phyloP scores from a whole-genome alignment of 2,888 invertebrate species.

The Anorthoa munda region DNA sequence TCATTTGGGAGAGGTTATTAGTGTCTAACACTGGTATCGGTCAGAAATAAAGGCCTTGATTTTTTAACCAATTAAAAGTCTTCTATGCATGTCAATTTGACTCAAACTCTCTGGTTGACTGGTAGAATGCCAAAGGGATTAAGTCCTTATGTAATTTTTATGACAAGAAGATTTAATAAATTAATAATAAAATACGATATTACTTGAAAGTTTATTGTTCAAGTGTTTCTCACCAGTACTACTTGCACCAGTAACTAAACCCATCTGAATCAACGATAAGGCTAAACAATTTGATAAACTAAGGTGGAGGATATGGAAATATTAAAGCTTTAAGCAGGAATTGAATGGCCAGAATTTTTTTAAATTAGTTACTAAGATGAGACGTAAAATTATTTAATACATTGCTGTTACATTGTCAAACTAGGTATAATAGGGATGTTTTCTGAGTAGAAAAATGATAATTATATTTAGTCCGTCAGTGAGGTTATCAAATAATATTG shows the following conservation, averaged over 20 bases:
- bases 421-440: not conserved
- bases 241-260: not conserved
- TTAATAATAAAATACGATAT: not conserved
- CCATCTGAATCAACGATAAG: conserved; percentile 4
- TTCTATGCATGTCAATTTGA: too few relatives aligned
- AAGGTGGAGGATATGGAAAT: conserved; percentile 27
- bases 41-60: not conserved
- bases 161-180: too few relatives aligned
- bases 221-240: not conserved
- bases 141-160: too few relatives aligned
- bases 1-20: conserved; percentile 1
- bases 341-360: not conserved
- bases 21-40: not conserved
- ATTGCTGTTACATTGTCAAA: conserved; percentile 40
- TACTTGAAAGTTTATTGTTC: not conserved
- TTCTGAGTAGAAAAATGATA: too few relatives aligned
- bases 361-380: not conserved
- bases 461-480: too few relatives aligned
- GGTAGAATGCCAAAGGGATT: too few relatives aligned
- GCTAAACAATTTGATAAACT: not conserved
- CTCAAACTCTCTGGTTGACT: not conserved
- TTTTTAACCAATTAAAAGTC: too few relatives aligned
- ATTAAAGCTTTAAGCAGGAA: not conserved
- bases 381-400: not conserved
- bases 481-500: too few relatives aligned